Evolutionary conservation across 2,888 invertebrate species (phyloP).

Genomic region (Tetramorium bicarinatum): DNA sequence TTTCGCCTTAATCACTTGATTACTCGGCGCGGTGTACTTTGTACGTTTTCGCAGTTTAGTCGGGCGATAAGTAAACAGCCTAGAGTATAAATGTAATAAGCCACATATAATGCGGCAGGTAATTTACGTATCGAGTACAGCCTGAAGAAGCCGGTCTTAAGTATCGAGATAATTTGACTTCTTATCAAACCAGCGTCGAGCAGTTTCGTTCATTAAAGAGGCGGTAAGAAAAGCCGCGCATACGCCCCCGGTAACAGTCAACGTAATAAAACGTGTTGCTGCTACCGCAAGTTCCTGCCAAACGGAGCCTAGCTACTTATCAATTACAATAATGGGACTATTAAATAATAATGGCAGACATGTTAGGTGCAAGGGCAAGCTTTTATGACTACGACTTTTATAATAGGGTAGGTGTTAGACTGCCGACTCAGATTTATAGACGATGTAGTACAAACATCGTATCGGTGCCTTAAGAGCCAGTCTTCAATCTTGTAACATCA

Average conservation of each 20-base stretch:
- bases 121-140: constrained; percentile 38
- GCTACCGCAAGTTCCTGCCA: constrained; percentile 58
- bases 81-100: constrained; percentile 65
- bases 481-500: constrained; percentile 65
- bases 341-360: constrained; percentile 76
- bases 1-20: constrained; percentile 1
- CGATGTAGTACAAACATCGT: constrained; percentile 67
- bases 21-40: background rate
- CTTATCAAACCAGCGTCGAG: constrained; percentile 72
- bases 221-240: constrained; percentile 65
- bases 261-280: constrained; percentile 74
- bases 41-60: constrained; percentile 9
- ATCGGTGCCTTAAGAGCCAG: constrained; percentile 46
- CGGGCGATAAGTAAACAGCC: constrained; percentile 26
- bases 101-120: constrained; percentile 59
- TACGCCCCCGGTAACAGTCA: constrained; percentile 58
- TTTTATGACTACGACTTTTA: constrained; percentile 70
- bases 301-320: constrained; percentile 69
- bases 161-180: constrained; percentile 71
- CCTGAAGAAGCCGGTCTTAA: constrained; percentile 52
- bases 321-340: constrained; percentile 78
- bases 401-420: constrained; percentile 70
- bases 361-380: constrained; percentile 68
- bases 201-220: constrained; percentile 74
- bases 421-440: constrained; percentile 72